phyloP scores from a whole-genome alignment of 2,797 vertebrate species.

The Microctenopoma lineatum region DNA sequence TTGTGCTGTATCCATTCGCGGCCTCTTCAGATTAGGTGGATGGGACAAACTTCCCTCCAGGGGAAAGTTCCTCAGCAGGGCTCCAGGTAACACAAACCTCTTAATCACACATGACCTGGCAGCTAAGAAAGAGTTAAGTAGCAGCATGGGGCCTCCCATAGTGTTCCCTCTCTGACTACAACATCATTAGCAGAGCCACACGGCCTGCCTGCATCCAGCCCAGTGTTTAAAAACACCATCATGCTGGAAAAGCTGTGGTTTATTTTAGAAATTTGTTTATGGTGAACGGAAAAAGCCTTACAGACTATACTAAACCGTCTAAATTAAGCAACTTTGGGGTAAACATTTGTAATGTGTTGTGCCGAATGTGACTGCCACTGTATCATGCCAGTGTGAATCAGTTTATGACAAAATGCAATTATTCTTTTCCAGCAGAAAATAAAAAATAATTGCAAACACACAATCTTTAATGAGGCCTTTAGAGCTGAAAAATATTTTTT shows the following conservation, averaged over 20 bases:
- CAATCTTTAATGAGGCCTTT: slow-evolving; percentile 27
- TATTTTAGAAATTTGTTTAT: slow-evolving; percentile 89
- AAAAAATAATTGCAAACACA: slow-evolving; percentile 16
- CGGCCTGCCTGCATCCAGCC: slow-evolving; percentile 68
- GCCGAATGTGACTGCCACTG: slow-evolving; percentile 86
- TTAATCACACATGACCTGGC: slow-evolving; percentile 90
- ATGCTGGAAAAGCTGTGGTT: slow-evolving; percentile 88
- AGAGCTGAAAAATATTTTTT: slow-evolving; percentile 17
- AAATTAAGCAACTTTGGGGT: slow-evolving; percentile 76
- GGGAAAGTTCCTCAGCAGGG: slow-evolving; percentile 82
- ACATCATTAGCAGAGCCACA: slow-evolving; percentile 79
- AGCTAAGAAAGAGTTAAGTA: slow-evolving; percentile 83
- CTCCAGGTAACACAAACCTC: slow-evolving; percentile 86
- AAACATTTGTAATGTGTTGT: slow-evolving; percentile 91
- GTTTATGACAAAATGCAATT: slow-evolving; percentile 19
- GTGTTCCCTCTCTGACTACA: slow-evolving; percentile 66
- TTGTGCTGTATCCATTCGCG: slow-evolving; percentile 62
- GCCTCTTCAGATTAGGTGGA: slow-evolving; percentile 75
- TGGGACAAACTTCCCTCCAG: slow-evolving; percentile 72
- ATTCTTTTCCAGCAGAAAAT: slow-evolving; percentile 20
- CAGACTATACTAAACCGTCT: slow-evolving; percentile 43
- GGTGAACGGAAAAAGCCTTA: slow-evolving; percentile 86
- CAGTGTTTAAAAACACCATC: slow-evolving; percentile 90
- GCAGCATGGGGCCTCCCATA: slow-evolving; percentile 80
- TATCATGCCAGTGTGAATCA: slow-evolving; percentile 11